Evolutionary conservation across 2,797 vertebrate genomes (phyloP), one percentile per base, ranked within the genome.

Genomic region (Danio choprae): DNA sequence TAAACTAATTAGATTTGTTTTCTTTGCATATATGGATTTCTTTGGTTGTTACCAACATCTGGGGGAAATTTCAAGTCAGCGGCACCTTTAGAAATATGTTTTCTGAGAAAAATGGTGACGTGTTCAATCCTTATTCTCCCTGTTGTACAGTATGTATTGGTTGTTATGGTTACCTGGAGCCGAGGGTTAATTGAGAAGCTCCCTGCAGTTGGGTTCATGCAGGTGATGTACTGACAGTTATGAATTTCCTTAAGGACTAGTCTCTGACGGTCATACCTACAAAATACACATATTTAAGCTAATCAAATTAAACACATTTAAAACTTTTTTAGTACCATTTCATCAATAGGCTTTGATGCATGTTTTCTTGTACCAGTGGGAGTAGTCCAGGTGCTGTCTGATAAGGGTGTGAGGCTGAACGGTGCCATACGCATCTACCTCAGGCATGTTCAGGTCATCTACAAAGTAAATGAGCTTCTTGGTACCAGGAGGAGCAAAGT

Each of bases 241-340:
- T 95, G 94, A 82, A 97, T 95, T 92, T 96, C 97, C 93, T 99
- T 99, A 88, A 97, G 90, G 74, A 92, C 91, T 82, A 94, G 90
- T 88, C 94, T 97, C 90, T 97, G 95, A 89, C 97, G 96, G 94
- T 99, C 98, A 92, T 98, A 99, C 98, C 98, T 99, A 91, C 18
- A 62, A 84, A 78, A 67, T 2, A 51, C 79, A 69, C 53, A 43
- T 1, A 68, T n/a, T 43, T 12, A 0, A 59, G 40, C 55, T 2
- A 58, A 58, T 22, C 58, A 46, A 70, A 68, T 74, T 5, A 77
- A 53, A 60, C 46, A 72, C 4, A 71, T 18, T 70, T 22, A n/a
- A 41, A 3, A 8, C 8, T 12, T 20, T 63, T 4, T 12, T 46
- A 48, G 48, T 46, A 7, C 18, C 48, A 7, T 15, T 55, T 48